Conservation (phyloP, 2,113 vertebrate species). For the Panurus biarmicus region DNA sequence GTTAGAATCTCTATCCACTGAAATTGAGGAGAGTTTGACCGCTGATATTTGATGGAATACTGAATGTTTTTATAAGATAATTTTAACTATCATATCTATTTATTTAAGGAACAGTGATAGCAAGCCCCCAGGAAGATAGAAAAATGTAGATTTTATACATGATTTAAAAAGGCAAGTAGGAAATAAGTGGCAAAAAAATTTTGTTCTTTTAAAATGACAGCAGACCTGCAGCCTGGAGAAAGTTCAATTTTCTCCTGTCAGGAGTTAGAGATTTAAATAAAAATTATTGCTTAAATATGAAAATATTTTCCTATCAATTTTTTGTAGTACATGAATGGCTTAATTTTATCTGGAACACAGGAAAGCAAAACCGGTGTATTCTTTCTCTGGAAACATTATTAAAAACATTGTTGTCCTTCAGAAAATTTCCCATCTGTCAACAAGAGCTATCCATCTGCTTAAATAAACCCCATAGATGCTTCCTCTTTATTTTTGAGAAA, state of each 20-base stretch:
- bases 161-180: not conserved
- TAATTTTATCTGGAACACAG: not conserved
- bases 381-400: not conserved
- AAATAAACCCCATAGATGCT: not conserved
- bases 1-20: not conserved
- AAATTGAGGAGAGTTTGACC: not conserved
- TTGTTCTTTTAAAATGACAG: not conserved
- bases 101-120: not conserved
- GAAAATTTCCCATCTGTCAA: not conserved
- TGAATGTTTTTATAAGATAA: not conserved
- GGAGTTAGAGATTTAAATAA: not conserved
- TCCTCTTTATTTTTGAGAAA: not conserved
- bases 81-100: not conserved
- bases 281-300: not conserved
- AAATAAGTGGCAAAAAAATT: not conserved
- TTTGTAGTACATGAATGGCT: not conserved
- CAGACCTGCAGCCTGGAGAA: not conserved
- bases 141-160: not conserved
- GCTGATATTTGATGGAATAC: not conserved
- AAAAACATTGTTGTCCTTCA: not conserved
- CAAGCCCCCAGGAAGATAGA: not conserved
- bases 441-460: not conserved
- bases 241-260: not conserved
- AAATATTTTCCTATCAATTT: not conserved
- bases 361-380: not conserved